Evolutionary conservation across 2,888 invertebrate species (phyloP).

Genomic region (Metopia argyrocephala): DNA sequence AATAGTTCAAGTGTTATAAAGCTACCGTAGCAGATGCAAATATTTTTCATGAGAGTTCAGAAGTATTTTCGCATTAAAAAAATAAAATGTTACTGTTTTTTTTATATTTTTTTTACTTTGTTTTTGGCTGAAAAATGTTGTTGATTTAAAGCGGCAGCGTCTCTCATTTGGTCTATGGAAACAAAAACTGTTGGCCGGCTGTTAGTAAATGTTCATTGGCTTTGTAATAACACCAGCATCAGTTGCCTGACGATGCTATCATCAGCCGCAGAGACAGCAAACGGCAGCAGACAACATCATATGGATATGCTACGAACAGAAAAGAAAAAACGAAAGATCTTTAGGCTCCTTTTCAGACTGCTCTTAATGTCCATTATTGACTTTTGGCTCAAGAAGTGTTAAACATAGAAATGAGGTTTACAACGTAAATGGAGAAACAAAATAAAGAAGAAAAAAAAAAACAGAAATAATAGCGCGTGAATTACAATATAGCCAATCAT

Average conservation of each 20-base stretch:
- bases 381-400: conserved; percentile 56
- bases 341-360: neutral
- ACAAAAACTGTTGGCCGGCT: conserved; percentile 1
- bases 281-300: conserved; percentile 21
- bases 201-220: neutral
- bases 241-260: conserved; percentile 22
- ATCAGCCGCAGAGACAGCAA: no score
- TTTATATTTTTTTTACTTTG: conserved; percentile 23
- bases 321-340: neutral
- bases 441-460: conserved; percentile 63
- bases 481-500: conserved; percentile 76
- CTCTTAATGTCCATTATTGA: conserved; percentile 56
- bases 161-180: neutral
- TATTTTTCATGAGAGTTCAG: conserved; percentile 43
- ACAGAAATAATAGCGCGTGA: conserved; percentile 68
- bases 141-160: conserved; percentile 41
- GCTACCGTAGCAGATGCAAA: conserved; percentile 60
- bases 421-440: conserved; percentile 52
- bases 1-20: conserved; percentile 61
- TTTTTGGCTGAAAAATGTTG: conserved; percentile 5
- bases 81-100: no score
- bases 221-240: conserved; percentile 10
- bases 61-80: conserved; percentile 58
- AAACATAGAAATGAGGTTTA: conserved; percentile 54
- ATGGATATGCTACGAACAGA: conserved; percentile 5